Evolutionary conservation across 2,797 vertebrate genomes (phyloP), one percentile per base, ranked within the genome.

Genomic region (Allobates femoralis): DNA sequence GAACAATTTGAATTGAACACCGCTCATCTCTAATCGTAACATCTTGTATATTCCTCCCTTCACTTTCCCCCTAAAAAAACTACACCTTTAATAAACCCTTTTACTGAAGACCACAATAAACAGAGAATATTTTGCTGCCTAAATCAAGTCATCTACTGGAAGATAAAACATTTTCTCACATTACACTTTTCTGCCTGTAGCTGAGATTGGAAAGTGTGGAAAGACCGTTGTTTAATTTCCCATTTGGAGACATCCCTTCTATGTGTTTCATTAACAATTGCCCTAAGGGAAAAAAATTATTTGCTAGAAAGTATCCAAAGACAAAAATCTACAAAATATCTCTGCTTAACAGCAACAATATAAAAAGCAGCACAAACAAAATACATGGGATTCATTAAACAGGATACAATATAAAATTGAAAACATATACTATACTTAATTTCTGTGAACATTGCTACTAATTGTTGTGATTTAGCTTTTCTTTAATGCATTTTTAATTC

Each of bases 171-270:
- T 55, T 73, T 46, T 76, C 26, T 53, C 26, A 55, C 26, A 3
- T n/a, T 53, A 53, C 18, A 28, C 32, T 69, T 67, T 34, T 67
- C 60, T 69, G 50, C 28, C 74, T 53, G 50, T 18, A 76, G 46
- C 50, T 10, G 50, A 76, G 6, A 55, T 28, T 76, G 26, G 46
- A 16, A 53, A 16, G 50, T 53, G 28, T 53, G 5, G 74, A 75
- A 46, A 51, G 46, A 50, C 41, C 51, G 46, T 76, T 76, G 74
- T 55, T 76, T 76, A 50, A 75, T 75, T 75, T 75, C n/a, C 74
- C 74, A 53, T 10, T 30, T 76, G 50, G 50, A 76, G 32, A 30
- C 26, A 19, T 55, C n/a, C n/a, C 50, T 76, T 3, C 50, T 76
- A 28, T 18, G 50, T 55, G 26, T 76, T 53, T 55, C 51, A 53